Percentiles rank a stretch among this genome's conserved stretches.
Conservation (phyloP, 2,113 vertebrate genomes). For the Cricetomys ansorgei region DNA sequence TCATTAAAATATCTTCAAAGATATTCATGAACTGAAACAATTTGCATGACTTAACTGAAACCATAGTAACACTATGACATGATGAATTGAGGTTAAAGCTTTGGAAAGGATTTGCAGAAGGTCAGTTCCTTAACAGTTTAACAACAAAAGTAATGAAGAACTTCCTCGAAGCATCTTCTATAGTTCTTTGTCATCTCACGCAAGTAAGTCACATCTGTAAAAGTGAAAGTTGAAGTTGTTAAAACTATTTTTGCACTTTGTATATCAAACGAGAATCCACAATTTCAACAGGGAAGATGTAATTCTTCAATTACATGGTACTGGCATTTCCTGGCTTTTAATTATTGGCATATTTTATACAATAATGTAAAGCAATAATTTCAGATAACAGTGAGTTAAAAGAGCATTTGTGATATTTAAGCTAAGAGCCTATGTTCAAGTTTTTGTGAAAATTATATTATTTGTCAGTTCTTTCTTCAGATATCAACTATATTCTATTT, state of each 20-base stretch:
- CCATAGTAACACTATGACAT: conserved; percentile 65
- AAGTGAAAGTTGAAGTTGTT: conserved; percentile 55
- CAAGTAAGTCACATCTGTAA: conserved; percentile 77
- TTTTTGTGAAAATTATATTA: neutral
- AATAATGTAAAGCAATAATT: neutral
- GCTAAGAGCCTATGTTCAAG: neutral
- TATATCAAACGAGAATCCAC: neutral
- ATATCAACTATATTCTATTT: neutral
- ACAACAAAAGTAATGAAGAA: conserved; percentile 70
- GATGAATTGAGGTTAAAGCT: conserved; percentile 54
- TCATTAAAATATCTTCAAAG: conserved; percentile 60
- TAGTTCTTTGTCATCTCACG: conserved; percentile 67
- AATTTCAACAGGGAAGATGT: neutral
- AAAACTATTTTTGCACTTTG: neutral
- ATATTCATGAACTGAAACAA: conserved; percentile 70
- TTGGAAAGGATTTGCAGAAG: conserved; percentile 77
- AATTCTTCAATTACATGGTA: neutral
- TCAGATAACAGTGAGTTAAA: neutral
- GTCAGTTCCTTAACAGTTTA: conserved; percentile 56
- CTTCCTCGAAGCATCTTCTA: conserved; percentile 70
- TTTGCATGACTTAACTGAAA: conserved; percentile 54
- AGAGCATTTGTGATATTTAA: neutral
- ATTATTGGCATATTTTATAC: neutral
- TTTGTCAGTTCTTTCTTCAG: neutral
- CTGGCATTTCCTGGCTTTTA: neutral